A percentile compares a stretch with the other conserved stretches of the same genome.
Conservation (phyloP, 2,888 invertebrate species). For the Melikaiella ostensackeni region DNA sequence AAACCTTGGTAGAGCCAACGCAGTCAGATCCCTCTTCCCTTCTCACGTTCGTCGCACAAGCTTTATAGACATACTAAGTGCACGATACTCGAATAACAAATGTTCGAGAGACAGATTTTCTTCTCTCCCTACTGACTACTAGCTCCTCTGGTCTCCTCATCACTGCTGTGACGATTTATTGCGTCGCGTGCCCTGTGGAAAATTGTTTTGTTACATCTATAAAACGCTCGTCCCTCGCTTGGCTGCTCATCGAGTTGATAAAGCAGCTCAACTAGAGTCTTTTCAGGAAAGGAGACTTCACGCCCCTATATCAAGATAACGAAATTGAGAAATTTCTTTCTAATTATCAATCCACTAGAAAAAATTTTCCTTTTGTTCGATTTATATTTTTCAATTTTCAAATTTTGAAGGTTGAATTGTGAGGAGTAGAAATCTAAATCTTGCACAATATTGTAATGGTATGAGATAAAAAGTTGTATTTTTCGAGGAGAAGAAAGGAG, state of each 20-base stretch:
- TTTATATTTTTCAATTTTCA: neutral
- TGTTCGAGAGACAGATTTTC: slow-evolving; percentile 59
- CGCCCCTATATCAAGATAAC: neutral
- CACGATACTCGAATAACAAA: slow-evolving; percentile 60
- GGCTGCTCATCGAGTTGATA: slow-evolving; percentile 15
- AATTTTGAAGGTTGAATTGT: too few relatives aligned
- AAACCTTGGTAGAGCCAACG: slow-evolving; percentile 17
- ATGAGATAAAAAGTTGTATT: too few relatives aligned
- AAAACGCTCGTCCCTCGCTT: slow-evolving; percentile 47
- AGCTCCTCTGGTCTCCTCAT: slow-evolving; percentile 35
- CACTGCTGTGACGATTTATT: slow-evolving; percentile 59
- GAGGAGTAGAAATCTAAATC: too few relatives aligned
- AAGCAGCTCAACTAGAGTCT: slow-evolving; percentile 1
- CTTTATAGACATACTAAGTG: slow-evolving; percentile 60
- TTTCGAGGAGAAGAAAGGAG: neutral
- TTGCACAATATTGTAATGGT: too few relatives aligned
- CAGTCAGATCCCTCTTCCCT: neutral
- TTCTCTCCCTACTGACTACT: slow-evolving; percentile 41
- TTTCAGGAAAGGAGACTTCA: neutral
- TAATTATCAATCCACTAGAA: neutral
- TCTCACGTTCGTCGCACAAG: slow-evolving; percentile 37
- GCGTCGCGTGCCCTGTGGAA: slow-evolving; percentile 58
- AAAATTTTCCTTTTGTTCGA: neutral
- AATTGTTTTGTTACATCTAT: slow-evolving; percentile 64
- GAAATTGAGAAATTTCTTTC: neutral